These are phyloP conservation scores for Emydoidea blandingii DNA, from an alignment of 2,797 vertebrate species.

Conservation along the genomic window DNA sequence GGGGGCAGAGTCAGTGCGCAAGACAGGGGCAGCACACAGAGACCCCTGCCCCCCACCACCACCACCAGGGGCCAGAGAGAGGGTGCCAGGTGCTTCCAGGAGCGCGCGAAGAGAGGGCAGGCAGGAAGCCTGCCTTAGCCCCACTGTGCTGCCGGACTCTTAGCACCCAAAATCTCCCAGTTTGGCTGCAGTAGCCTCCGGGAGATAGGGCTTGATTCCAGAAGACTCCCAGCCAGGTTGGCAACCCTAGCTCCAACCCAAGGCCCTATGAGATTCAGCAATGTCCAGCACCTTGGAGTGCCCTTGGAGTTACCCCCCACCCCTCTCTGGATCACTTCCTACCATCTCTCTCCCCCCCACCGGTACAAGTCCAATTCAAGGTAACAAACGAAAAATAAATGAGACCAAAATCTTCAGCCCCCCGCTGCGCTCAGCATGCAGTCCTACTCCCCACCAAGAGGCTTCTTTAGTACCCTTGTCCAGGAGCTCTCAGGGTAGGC, in stretches of 20 bases:
- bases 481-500: neutral
- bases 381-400: neutral
- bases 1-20: too few relatives aligned
- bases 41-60: too few relatives aligned
- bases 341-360: neutral
- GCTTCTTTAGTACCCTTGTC: neutral
- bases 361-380: neutral
- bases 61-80: too few relatives aligned
- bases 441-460: neutral
- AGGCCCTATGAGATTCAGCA: neutral
- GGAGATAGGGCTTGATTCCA: too few relatives aligned
- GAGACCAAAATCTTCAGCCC: neutral
- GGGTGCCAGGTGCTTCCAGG: too few relatives aligned
- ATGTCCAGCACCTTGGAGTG: neutral
- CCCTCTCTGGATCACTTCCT: neutral
- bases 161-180: too few relatives aligned
- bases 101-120: too few relatives aligned
- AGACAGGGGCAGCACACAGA: too few relatives aligned
- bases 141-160: too few relatives aligned
- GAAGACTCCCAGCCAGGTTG: too few relatives aligned
- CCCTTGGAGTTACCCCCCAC: neutral
- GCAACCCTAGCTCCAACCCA: neutral
- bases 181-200: too few relatives aligned
- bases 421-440: neutral
- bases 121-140: too few relatives aligned